Percentiles rank a stretch among this genome's conserved stretches.
These are phyloP conservation scores for Oreochromis aureus DNA, from an alignment of 2,113 vertebrate genomes.

Conservation along the genomic window DNA sequence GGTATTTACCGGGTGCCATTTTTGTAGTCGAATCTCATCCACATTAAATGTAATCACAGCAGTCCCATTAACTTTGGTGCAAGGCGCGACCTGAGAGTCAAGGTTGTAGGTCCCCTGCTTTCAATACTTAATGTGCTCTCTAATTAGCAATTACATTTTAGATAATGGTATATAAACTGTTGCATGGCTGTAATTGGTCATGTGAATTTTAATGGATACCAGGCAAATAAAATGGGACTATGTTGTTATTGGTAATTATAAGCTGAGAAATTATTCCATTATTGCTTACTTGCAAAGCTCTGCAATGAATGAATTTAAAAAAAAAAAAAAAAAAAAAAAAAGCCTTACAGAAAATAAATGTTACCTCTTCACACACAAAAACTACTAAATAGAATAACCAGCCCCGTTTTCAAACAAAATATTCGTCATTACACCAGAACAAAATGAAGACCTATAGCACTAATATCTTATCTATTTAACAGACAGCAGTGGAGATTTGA, in stretches of 20 bases:
- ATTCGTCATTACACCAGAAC: conserved; percentile 43
- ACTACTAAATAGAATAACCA: conserved; percentile 32
- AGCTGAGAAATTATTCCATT: conserved; percentile 24
- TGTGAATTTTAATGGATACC: conserved; percentile 6
- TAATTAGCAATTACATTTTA: conserved; percentile 36
- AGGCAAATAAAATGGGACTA: conserved; percentile 21
- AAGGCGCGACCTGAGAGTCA: conserved; percentile 39
- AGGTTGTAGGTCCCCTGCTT: conserved; percentile 36
- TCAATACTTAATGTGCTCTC: conserved; percentile 13
- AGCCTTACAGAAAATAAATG: conserved; percentile 6
- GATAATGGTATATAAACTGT: conserved; percentile 24
- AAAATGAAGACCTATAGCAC: conserved; percentile 40
- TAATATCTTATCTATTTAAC: conserved; percentile 46
- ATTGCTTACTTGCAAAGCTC: conserved; percentile 45
- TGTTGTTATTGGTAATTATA: conserved; percentile 20
- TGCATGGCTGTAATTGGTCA: conserved; percentile 8
- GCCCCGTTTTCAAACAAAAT: conserved; percentile 24
- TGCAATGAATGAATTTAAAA: background rate
- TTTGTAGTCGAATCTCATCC: conserved; percentile 13
- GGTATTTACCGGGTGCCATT: background rate
- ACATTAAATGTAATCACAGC: conserved; percentile 23
- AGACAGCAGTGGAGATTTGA: conserved; percentile 62
- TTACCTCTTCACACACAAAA: conserved; percentile 37
- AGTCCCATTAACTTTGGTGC: conserved; percentile 51
- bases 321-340: background rate